Evolutionary conservation across 2,888 invertebrate species (phyloP).

Genomic region (Tipula vernalis): DNA sequence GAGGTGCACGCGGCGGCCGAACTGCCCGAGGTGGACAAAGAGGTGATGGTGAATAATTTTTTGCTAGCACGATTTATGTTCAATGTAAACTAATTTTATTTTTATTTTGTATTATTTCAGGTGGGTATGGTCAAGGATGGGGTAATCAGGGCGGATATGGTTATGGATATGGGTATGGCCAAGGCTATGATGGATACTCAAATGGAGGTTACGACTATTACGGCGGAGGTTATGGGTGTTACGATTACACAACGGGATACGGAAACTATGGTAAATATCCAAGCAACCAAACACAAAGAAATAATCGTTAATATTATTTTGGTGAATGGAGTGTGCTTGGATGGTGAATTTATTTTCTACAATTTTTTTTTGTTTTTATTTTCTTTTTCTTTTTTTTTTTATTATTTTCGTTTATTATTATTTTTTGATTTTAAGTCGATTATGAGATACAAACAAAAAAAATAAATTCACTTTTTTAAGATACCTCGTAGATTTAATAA

Average conservation of each 20-base stretch:
- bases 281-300: conserved; percentile 7
- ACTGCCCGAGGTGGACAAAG: conserved; percentile 52
- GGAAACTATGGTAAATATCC: conserved; percentile 65
- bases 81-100: background rate
- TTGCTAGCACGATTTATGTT: background rate
- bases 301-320: conserved; percentile 12
- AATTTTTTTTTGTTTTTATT: background rate
- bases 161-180: conserved; percentile 48
- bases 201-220: conserved; percentile 59
- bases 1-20: conserved; percentile 53
- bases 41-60: conserved; percentile 27
- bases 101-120: conserved; percentile 18
- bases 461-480: conserved; percentile 11
- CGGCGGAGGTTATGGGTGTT: conserved; percentile 61
- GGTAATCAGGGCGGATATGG: conserved; percentile 57
- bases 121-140: conserved; percentile 44
- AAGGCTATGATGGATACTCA: conserved; percentile 60
- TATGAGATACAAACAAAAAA: background rate
- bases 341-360: conserved; percentile 12
- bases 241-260: conserved; percentile 62
- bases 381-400: background rate
- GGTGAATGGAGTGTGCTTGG: conserved; percentile 14
- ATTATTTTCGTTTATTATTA: conserved; percentile 10
- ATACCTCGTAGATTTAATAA: conserved; percentile 10
- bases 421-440: conserved; percentile 10